Percentiles rank a stretch among this genome's conserved stretches.
Conservation (phyloP, 2,113 vertebrate genomes). For the Clarias macrocephalus region DNA sequence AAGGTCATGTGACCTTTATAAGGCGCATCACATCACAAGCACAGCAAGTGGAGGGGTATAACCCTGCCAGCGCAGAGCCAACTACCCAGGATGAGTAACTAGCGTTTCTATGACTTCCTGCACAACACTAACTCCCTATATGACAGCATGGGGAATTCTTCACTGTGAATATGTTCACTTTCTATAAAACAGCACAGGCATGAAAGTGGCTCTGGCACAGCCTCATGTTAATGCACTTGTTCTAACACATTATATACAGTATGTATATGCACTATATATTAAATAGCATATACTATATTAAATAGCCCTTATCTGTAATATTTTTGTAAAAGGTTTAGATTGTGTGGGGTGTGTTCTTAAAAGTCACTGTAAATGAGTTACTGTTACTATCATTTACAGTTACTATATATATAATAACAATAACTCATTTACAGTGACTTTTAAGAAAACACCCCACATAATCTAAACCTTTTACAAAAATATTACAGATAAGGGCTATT, state of each 20-base stretch:
- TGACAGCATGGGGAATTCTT: not conserved
- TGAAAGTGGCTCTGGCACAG: not conserved
- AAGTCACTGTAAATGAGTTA: not conserved
- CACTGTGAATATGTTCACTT: not conserved
- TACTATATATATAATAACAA: not conserved
- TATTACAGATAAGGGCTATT: not conserved
- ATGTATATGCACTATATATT: too few species aligned
- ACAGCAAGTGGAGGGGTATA: constrained; percentile 24
- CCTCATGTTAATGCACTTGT: not conserved
- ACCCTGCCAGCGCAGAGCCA: constrained; percentile 35
- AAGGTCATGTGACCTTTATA: constrained; percentile 33
- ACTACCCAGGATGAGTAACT: constrained; percentile 41
- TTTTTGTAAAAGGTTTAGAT: not conserved
- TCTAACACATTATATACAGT: not conserved
- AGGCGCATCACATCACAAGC: constrained; percentile 35
- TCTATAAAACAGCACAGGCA: not conserved
- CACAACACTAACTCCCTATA: constrained; percentile 38
- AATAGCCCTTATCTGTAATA: not conserved
- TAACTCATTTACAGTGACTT: not conserved
- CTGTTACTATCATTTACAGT: too few species aligned
- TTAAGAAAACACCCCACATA: not conserved
- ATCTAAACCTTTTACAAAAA: not conserved
- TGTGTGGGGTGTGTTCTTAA: not conserved
- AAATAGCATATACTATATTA: too few species aligned
- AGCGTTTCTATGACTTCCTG: constrained; percentile 49